phyloP scores from a whole-genome alignment of 2,113 vertebrate species.

The Rhadina sibilatrix region DNA sequence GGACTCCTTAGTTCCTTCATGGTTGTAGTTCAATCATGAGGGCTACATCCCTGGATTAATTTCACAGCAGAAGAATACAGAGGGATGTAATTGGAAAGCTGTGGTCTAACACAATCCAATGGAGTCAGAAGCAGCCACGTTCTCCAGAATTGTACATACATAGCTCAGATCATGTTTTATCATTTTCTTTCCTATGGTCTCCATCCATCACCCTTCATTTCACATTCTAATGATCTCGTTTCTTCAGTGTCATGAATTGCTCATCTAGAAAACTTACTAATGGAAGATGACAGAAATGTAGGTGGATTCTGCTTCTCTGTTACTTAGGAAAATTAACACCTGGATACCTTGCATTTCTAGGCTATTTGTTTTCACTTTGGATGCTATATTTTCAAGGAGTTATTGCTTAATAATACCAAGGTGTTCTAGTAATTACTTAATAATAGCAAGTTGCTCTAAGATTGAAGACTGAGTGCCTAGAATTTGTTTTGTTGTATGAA shows the following conservation, averaged over 20 bases:
- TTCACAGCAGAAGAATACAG: neutral
- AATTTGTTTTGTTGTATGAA: neutral
- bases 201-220: conserved; percentile 57
- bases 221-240: conserved; percentile 47
- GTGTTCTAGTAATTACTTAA: neutral
- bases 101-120: neutral
- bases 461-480: neutral
- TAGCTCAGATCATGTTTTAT: conserved; percentile 29
- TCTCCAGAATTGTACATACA: neutral
- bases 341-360: neutral
- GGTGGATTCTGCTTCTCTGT: neutral
- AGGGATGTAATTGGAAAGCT: neutral
- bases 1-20: neutral
- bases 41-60: neutral
- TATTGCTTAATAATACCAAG: neutral
- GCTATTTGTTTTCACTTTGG: conserved; percentile 13
- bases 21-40: neutral
- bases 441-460: neutral
- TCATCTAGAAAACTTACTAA: conserved; percentile 57
- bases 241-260: conserved; percentile 50
- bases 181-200: conserved; percentile 1
- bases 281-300: conserved; percentile 44
- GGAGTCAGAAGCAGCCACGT: neutral
- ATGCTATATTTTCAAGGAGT: neutral
- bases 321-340: conserved; percentile 39